A percentile compares a stretch with the other conserved stretches of the same genome.
These are phyloP conservation scores for Papilio dardanus DNA, from an alignment of 1,140 invertebrate species.

Conservation along the genomic window DNA sequence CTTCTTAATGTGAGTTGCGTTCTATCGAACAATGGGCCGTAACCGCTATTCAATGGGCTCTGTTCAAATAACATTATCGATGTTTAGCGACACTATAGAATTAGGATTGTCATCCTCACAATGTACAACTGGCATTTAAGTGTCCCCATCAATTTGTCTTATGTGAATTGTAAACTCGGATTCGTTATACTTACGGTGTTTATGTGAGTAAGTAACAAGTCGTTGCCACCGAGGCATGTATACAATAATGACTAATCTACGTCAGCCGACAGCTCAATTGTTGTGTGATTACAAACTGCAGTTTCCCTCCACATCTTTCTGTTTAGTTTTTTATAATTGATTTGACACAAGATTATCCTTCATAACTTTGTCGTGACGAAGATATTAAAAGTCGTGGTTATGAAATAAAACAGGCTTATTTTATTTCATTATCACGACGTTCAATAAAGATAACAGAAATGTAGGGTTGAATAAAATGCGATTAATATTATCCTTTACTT, in stretches of 20 bases:
- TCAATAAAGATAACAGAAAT: constrained; percentile 30
- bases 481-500: neutral
- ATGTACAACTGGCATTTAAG: neutral
- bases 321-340: constrained; percentile 41
- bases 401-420: constrained; percentile 35
- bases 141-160: constrained; percentile 27
- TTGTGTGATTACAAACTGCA: constrained; percentile 25
- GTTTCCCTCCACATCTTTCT: constrained; percentile 34
- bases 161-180: constrained; percentile 28
- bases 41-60: constrained; percentile 44
- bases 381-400: constrained; percentile 38
- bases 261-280: constrained; percentile 31
- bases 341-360: constrained; percentile 41
- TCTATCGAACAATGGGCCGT: constrained; percentile 51
- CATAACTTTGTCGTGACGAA: constrained; percentile 41
- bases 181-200: constrained; percentile 21
- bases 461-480: neutral
- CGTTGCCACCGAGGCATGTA: constrained; percentile 24
- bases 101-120: constrained; percentile 25
- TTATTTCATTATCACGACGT: constrained; percentile 27
- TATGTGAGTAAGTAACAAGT: constrained; percentile 26
- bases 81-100: constrained; percentile 25
- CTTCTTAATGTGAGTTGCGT: constrained; percentile 32
- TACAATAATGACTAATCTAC: constrained; percentile 27
- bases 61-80: constrained; percentile 49